Evolutionary conservation across 2,888 invertebrate species (phyloP), one percentile per base, ranked within the genome.

Genomic region (Calameuta idolon): DNA sequence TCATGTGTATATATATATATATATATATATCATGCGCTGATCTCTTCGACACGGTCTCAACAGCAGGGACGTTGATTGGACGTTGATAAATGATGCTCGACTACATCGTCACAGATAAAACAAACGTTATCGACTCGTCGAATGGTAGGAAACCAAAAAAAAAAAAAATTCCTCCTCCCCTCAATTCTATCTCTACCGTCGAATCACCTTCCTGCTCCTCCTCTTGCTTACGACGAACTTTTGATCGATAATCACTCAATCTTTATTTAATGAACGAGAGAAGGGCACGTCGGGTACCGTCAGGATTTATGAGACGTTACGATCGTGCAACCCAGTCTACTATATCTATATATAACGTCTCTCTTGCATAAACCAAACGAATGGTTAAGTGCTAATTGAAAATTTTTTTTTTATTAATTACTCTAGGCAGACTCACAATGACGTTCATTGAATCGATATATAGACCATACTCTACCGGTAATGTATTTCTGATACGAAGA

Each of bases 11-110:
- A 37, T 23, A 5, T 40, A 23, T 40, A 40, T 37, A 37, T 37
- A 35, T 12, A 34, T 71, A 12, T 71, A 31, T 71, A 33, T 34
- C 30, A 31, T 11, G 5, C 23, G 23, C 55, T 55, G 23, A 23
- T 23, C 55, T 55, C 55, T 55, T 74, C 69, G 37, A 23, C 75
- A 37, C 69, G 77, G 76, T 74, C 37, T 76, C 73, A 55, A 34
- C 77, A 12, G 40, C 77, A 12, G 40, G 83, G 86, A 87, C 85
- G 84, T 87, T 89, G 89, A 90, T 90, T 89, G 87, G 89, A 89
- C 89, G 85, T 89, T 90, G 90, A 90, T 87, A 89, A 89, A 89
- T 86, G 89, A 88, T 84, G 84, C 81, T 77, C 82, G 81, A 79
- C 83, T 76, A 82, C 85, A 81, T 77, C 82, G 83, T 82, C 81